Base-by-base conservation (phyloP, 2,888 invertebrate genomes). In the Pteria penguin region DNA sequence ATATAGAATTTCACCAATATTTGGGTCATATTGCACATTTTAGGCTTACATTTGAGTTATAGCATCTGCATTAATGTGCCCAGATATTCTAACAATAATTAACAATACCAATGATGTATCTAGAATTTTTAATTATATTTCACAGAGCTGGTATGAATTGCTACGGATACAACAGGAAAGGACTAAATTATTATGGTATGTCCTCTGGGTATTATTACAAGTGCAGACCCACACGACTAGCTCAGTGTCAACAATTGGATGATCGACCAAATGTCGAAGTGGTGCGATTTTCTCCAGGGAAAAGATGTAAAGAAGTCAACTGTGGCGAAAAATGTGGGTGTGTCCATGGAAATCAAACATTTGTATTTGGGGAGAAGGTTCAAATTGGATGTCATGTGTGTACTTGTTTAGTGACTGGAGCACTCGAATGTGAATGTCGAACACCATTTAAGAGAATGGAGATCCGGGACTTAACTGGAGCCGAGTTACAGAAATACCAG, bases 301-400 rank as follows among this genome's bases (percentile, higher is more conserved):
- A 86, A 62, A 82, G 75, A 36, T 91, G 91, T 71, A 80, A 87
- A 29, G 85, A 90, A 22, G 81, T 85, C 5, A 66, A 79, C 4
- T 91, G 90, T 80, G 82, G 76, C 1, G 82, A 86, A 61, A 71
- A 69, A 14, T 91, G 91, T 84, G 89, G 90, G 4, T 91, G 91
- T 81, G 80, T 71, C 55, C 88, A 89, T 79, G 82, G 87, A 14
- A 84, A 86, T 62, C 82, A 82, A 31, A 83, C 84, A 0, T 89
- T 88, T 75, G 72, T 71, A 22, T 81, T 86, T 4, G 87, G 87
- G 22, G 82, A 88, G 54, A 75, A 82, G 65, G 87, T 89, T 71
- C 74, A 33, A 14, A 68, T 78, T 14, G 89, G 89, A 0, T 89
- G 89, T 69, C 88, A 89, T 83, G 83, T 66, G 3, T 89, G 88